These are phyloP conservation scores for Lytechinus variegatus DNA, from an alignment of 35 echinoderm and acorn worm genomes.

Conservation along the genomic window DNA sequence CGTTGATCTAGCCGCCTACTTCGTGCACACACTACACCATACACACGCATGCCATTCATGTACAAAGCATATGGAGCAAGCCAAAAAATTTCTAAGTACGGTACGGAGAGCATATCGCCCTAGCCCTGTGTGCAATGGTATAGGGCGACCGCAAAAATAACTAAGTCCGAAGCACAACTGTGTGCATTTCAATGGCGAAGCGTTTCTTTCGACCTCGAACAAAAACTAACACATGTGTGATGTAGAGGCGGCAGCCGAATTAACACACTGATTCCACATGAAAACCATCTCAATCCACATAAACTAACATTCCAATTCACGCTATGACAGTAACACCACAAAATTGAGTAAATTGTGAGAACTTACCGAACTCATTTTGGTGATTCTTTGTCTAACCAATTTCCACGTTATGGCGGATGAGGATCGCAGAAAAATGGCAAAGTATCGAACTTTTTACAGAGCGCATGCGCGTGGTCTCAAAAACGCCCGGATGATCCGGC, in stretches of 20 bases:
- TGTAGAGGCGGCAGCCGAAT: slow-evolving; percentile 34
- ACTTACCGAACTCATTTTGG: slow-evolving; percentile 57
- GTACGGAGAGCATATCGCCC: background rate
- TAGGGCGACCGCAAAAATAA: slow-evolving; percentile 34
- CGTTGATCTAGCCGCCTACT: background rate
- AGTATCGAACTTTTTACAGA: slow-evolving; percentile 5
- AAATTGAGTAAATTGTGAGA: background rate
- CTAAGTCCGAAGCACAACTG: slow-evolving; percentile 13
- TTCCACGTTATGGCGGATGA: slow-evolving; percentile 31
- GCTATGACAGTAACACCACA: background rate
- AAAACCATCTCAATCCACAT: background rate
- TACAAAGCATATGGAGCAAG: background rate
- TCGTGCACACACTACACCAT: background rate
- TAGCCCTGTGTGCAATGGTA: background rate
- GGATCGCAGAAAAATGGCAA: background rate
- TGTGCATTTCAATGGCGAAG: slow-evolving; percentile 13
- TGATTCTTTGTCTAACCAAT: slow-evolving; percentile 43
- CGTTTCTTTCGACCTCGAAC: background rate
- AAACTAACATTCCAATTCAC: background rate
- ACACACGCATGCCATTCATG: slow-evolving; percentile 9
- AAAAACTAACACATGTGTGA: slow-evolving; percentile 53
- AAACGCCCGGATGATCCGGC: slow-evolving; percentile 27
- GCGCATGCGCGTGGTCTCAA: background rate
- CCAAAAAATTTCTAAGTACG: slow-evolving; percentile 37
- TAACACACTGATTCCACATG: background rate